phyloP scores from a whole-genome alignment of 2,888 invertebrate genomes.

The Drosophila subquinaria region DNA sequence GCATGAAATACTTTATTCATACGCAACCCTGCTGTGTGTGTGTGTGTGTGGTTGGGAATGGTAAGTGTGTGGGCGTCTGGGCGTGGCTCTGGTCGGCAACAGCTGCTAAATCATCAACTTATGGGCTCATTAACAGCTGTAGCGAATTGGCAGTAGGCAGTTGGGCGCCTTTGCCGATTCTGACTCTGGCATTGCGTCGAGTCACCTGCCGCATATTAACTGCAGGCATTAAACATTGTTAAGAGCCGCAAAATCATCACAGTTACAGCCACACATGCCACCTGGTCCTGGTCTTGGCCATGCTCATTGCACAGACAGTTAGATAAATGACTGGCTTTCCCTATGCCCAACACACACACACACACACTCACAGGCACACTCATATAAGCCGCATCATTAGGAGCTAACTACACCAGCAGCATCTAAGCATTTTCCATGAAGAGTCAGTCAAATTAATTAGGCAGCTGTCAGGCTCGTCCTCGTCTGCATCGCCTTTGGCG shows the following conservation, averaged over 20 bases:
- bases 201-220: constrained; percentile 80
- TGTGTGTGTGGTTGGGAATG: not conserved
- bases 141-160: constrained; percentile 11
- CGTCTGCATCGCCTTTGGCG: constrained; percentile 1
- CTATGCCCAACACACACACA: constrained; percentile 14
- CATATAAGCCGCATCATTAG: constrained; percentile 59
- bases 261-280: constrained; percentile 35
- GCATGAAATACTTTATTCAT: constrained; percentile 75
- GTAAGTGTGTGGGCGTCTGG: not conserved
- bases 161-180: constrained; percentile 16
- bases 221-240: constrained; percentile 70
- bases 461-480: constrained; percentile 50
- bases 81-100: constrained; percentile 17
- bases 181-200: constrained; percentile 50
- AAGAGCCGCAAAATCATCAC: constrained; percentile 62
- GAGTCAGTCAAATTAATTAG: constrained; percentile 78
- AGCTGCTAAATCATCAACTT: constrained; percentile 57
- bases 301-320: constrained; percentile 39
- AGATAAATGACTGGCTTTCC: constrained; percentile 58
- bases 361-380: constrained; percentile 15
- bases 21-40: constrained; percentile 30
- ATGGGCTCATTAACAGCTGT: constrained; percentile 64
- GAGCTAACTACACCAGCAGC: constrained; percentile 42
- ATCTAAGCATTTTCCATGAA: constrained; percentile 48
- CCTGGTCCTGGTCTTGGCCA: not conserved